Evolutionary conservation across 1,140 invertebrate species (phyloP).

Genomic region (Vollenhovia emeryi): DNA sequence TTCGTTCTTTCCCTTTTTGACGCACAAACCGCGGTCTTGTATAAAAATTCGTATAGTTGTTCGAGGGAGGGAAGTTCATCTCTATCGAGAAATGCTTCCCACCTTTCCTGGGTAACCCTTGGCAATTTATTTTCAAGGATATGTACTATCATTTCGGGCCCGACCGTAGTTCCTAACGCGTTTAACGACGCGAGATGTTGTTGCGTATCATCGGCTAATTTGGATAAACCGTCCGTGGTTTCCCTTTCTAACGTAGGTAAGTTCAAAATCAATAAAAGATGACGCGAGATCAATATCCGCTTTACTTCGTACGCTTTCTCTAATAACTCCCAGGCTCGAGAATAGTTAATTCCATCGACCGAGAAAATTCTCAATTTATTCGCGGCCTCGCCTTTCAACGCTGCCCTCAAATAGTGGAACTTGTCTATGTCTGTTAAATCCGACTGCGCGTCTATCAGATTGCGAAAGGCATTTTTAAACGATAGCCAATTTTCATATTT

Average conservation of each 20-base stretch:
- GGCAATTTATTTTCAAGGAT: no score
- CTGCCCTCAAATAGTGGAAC: not conserved
- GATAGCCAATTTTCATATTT: not conserved
- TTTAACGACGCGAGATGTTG: no score
- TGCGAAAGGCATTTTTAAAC: not conserved
- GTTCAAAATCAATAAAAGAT: not conserved
- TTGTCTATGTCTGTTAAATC: not conserved
- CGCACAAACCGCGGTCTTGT: not conserved
- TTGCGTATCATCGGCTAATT: no score
- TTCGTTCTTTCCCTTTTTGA: not conserved
- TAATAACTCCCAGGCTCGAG: not conserved
- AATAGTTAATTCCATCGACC: not conserved
- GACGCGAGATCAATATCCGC: not conserved
- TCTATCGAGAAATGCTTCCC: no score
- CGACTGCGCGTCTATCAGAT: not conserved
- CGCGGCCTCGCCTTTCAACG: not conserved
- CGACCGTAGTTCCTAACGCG: no score
- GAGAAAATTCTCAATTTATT: not conserved
- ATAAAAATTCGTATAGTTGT: no score
- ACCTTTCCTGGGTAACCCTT: no score
- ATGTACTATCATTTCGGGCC: no score
- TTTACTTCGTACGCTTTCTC: not conserved
- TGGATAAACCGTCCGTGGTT: no score
- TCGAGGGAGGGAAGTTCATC: no score
- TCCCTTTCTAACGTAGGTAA: not conserved